Conservation (phyloP, 2,113 vertebrate genomes). For the Notothenia coriiceps region DNA sequence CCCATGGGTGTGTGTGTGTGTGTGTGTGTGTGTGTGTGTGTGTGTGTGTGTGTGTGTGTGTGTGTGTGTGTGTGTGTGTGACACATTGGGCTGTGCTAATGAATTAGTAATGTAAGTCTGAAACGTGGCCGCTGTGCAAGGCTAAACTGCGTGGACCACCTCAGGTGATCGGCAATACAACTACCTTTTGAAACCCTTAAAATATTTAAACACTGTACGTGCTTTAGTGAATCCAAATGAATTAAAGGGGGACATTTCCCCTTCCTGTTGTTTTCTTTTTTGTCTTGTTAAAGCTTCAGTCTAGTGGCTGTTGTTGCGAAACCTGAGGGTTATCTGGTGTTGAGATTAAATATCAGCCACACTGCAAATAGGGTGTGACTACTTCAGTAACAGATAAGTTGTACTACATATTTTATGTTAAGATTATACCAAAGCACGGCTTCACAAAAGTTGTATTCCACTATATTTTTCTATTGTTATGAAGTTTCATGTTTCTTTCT, state of each 20-base stretch:
- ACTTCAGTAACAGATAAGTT: conserved; percentile 15
- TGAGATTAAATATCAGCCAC: conserved; percentile 43
- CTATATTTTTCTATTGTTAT: not conserved
- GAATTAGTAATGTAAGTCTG: conserved; percentile 61
- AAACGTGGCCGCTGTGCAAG: conserved; percentile 42
- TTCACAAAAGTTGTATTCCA: not conserved
- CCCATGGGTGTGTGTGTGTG: not conserved
- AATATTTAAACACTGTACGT: not conserved
- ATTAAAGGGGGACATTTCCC: not conserved
- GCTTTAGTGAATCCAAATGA: not conserved
- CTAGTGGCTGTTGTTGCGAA: not conserved
- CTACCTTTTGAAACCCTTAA: conserved; percentile 4
- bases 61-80: conserved; percentile 4
- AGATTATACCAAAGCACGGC: conserved; percentile 17
- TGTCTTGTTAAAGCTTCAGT: not conserved
- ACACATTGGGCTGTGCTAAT: conserved; percentile 5
- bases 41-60: not conserved
- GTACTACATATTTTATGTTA: conserved; percentile 37
- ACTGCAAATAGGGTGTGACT: conserved; percentile 61
- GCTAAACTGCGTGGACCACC: not conserved
- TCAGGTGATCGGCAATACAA: not conserved
- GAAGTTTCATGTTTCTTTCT: not conserved
- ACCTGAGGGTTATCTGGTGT: conserved; percentile 20
- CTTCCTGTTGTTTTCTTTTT: not conserved
- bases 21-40: not conserved